Evolutionary conservation across 2,113 vertebrate species (phyloP).

Genomic region (Typhlomys cinereus): DNA sequence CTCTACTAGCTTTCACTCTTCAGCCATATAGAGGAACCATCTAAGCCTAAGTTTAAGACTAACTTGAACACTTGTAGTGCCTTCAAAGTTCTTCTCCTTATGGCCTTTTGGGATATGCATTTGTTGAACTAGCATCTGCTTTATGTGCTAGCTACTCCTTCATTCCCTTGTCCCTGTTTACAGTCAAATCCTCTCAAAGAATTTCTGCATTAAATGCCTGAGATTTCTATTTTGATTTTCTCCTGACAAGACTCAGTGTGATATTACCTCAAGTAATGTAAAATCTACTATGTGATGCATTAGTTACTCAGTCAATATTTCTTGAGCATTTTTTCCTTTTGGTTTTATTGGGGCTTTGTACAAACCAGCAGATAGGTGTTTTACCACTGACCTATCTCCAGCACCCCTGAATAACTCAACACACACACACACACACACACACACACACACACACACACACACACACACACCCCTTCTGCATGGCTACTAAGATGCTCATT

Average conservation of each 20-base stretch:
- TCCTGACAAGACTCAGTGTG: neutral
- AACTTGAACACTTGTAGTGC: neutral
- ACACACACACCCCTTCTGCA: neutral
- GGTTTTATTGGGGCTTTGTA: neutral
- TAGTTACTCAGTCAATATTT: neutral
- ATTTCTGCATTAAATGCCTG: neutral
- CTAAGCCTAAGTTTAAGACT: neutral
- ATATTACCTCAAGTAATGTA: neutral
- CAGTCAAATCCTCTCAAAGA: neutral
- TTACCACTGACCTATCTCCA: neutral
- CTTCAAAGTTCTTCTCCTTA: neutral
- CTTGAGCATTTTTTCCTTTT: neutral
- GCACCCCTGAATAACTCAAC: neutral
- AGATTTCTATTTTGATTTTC: neutral
- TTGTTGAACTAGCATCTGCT: neutral
- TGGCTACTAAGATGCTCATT: neutral
- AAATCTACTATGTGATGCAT: neutral
- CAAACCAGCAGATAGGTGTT: no score
- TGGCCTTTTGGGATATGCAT: neutral
- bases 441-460: no score
- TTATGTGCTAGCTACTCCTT: neutral
- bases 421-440: no score
- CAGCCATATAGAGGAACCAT: neutral
- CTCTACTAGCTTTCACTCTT: neutral
- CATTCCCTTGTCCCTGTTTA: neutral